These are phyloP conservation scores for Sinocyclocheilus anshuiensis DNA, from an alignment of 2,113 vertebrate species.

Conservation along the genomic window DNA sequence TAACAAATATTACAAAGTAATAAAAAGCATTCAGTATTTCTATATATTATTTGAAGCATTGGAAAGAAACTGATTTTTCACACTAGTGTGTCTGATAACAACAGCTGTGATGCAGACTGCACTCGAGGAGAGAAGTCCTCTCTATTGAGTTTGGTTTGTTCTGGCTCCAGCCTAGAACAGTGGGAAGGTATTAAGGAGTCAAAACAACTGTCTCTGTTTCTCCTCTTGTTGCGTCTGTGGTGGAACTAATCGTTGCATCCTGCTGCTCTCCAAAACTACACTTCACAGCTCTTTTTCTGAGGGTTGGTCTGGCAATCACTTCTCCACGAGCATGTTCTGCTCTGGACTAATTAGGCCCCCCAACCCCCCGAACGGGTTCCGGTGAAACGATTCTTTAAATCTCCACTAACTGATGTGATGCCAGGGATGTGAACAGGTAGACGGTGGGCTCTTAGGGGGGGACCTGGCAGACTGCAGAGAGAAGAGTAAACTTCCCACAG, in stretches of 20 bases:
- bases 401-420: conserved; percentile 74
- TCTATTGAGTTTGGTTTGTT: conserved; percentile 14
- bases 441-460: conserved; percentile 33
- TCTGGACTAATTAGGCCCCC: conserved; percentile 73
- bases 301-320: conserved; percentile 68
- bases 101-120: neutral
- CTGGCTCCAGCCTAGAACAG: conserved; percentile 25
- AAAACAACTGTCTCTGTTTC: conserved; percentile 32
- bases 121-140: conserved; percentile 17
- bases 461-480: conserved; percentile 19
- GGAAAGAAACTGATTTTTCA: neutral
- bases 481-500: conserved; percentile 44
- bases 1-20: too few relatives aligned
- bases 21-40: too few relatives aligned
- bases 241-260: conserved; percentile 39
- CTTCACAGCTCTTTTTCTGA: conserved; percentile 36
- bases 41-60: too few relatives aligned
- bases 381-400: conserved; percentile 73
- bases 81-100: neutral
- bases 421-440: conserved; percentile 55
- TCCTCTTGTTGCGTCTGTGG: neutral
- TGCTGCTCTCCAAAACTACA: conserved; percentile 21
- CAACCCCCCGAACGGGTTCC: conserved; percentile 65
- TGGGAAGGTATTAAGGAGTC: conserved; percentile 38
- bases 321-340: conserved; percentile 68